phyloP scores from a whole-genome alignment of 2,113 vertebrate genomes.

The Myodes glareolus region DNA sequence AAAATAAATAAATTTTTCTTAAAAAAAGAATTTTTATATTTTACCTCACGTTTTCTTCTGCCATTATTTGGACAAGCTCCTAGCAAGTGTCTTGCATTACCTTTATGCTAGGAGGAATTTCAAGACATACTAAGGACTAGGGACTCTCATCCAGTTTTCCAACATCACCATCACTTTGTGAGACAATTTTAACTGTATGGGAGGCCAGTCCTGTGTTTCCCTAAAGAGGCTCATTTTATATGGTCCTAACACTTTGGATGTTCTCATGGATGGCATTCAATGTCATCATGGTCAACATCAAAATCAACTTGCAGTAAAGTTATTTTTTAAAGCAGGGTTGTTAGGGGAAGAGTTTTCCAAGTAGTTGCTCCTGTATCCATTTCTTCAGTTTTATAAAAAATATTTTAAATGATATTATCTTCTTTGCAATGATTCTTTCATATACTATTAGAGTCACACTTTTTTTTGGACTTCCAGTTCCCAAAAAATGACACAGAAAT shows the following conservation, averaged over 20 bases:
- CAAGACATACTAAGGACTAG: background rate
- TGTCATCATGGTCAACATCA: background rate
- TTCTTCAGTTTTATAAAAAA: background rate
- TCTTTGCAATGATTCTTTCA: background rate
- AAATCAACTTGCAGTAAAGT: background rate
- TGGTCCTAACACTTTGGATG: background rate
- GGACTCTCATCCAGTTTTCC: background rate
- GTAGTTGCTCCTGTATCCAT: background rate
- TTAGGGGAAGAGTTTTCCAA: background rate
- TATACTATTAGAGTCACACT: background rate
- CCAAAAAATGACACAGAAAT: background rate
- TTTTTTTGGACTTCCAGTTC: background rate
- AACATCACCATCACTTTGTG: background rate
- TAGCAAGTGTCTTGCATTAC: background rate
- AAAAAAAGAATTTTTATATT: background rate
- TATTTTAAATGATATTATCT: background rate
- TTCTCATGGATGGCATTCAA: too few species aligned
- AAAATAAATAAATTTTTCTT: too few species aligned
- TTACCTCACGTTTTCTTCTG: rapidly evolving
- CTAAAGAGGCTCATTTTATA: background rate
- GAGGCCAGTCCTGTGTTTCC: background rate
- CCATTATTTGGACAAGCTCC: rapidly evolving
- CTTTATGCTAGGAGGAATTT: background rate
- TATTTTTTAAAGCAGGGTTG: background rate
- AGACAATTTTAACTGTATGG: background rate